Percentiles rank a stretch among this genome's conserved stretches.
Evolutionary conservation across 2,797 vertebrate genomes (phyloP).

Genomic region (Peromyscus nudipes): DNA sequence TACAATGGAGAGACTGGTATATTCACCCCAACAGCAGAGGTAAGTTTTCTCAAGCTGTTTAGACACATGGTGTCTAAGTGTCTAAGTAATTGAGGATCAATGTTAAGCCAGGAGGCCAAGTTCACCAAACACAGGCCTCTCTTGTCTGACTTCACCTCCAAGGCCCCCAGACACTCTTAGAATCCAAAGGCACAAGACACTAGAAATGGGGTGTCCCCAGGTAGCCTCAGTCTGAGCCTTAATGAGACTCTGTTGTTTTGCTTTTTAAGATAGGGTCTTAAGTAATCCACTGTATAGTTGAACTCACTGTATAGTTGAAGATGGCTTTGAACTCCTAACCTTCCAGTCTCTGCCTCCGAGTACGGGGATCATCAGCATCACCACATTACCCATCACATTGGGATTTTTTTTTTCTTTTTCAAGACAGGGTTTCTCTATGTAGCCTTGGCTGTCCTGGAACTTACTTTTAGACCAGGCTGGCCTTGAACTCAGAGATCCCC

Average conservation of each 20-base stretch:
- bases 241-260: not conserved
- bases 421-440: not conserved
- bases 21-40: not conserved
- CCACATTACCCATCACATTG: not conserved
- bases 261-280: not conserved
- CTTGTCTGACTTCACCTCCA: slow-evolving; percentile 6
- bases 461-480: not conserved
- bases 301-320: not conserved
- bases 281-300: not conserved
- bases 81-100: not conserved
- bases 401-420: not conserved
- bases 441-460: not conserved
- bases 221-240: not conserved
- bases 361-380: too few relatives aligned
- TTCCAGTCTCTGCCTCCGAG: not conserved
- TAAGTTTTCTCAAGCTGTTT: not conserved
- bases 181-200: not conserved
- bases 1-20: not conserved
- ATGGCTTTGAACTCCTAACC: not conserved
- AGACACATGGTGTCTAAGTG: not conserved
- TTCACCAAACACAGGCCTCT: not conserved
- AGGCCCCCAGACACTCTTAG: not conserved
- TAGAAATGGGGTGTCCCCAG: not conserved
- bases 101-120: not conserved
- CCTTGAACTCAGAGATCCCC: not conserved